These are phyloP conservation scores for Lepidurus packardi DNA, from an alignment of 1,140 invertebrate species.

Conservation along the genomic window DNA sequence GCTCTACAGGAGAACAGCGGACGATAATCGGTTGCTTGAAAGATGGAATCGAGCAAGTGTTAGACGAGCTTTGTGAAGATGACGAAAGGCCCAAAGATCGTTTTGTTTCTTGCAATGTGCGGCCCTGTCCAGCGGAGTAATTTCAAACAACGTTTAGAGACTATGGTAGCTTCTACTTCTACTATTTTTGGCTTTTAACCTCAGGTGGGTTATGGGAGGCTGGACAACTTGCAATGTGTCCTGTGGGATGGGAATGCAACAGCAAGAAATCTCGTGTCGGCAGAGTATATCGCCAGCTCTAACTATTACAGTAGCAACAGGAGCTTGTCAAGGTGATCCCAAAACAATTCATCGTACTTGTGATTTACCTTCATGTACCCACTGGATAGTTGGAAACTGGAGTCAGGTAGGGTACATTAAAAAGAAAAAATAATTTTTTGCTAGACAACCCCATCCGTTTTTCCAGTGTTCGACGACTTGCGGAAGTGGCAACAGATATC, in stretches of 20 bases:
- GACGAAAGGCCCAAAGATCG: background rate
- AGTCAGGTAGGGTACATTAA: background rate
- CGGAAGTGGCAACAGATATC: background rate
- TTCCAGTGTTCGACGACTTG: slow-evolving; percentile 9
- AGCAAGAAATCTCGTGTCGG: slow-evolving; percentile 1
- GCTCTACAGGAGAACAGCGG: background rate
- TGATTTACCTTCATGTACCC: background rate
- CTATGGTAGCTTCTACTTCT: too few relatives aligned
- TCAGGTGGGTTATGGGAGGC: background rate
- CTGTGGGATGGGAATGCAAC: background rate
- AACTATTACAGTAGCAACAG: background rate
- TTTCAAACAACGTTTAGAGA: background rate
- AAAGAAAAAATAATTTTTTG: background rate
- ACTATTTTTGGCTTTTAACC: background rate
- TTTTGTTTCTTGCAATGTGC: background rate
- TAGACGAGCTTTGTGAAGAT: background rate
- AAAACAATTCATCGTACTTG: background rate
- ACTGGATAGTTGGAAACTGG: background rate
- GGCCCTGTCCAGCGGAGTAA: background rate
- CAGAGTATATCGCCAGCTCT: background rate
- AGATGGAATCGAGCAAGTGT: background rate
- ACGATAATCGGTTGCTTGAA: background rate
- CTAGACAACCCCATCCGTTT: background rate
- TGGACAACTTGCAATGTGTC: background rate
- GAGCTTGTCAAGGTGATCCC: background rate